A percentile compares a stretch with the other conserved stretches of the same genome.
These are phyloP conservation scores for Acanthiza pusilla DNA, from an alignment of 2,797 vertebrate genomes.

Conservation along the genomic window DNA sequence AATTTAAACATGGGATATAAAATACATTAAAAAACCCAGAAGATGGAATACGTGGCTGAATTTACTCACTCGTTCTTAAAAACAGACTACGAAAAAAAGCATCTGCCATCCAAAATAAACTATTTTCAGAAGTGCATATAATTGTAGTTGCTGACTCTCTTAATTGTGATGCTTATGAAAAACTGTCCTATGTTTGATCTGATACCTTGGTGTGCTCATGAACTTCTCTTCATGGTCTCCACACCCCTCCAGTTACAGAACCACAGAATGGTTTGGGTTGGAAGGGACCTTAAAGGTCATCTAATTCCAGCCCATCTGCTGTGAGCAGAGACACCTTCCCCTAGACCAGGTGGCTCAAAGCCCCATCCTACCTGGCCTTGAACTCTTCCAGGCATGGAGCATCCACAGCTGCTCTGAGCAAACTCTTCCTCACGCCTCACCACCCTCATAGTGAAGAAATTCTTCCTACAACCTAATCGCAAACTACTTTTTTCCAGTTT, in stretches of 20 bases:
- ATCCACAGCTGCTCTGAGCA: not conserved
- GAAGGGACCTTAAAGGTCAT: not conserved
- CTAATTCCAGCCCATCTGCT: not conserved
- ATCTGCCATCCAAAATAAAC: not conserved
- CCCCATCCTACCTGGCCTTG: not conserved
- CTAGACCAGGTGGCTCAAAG: not conserved
- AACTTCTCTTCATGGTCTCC: not conserved
- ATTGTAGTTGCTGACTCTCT: not conserved
- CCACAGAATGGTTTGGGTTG: not conserved
- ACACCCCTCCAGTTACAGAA: not conserved
- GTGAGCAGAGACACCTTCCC: not conserved
- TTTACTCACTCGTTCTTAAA: not conserved
- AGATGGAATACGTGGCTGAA: not conserved
- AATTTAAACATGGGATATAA: not conserved
- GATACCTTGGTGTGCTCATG: accelerated
- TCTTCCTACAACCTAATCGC: not conserved
- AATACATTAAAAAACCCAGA: not conserved
- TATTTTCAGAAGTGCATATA: not conserved
- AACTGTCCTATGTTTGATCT: not conserved
- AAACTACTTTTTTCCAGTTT: not conserved
- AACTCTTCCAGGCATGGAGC: not conserved
- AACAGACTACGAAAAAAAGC: not conserved
- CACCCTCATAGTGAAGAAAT: not conserved
- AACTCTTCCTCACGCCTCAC: not conserved
- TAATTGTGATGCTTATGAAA: not conserved